These are phyloP conservation scores for Ceratoteleas bidentatus DNA, from an alignment of 1,140 invertebrate species.

Conservation along the genomic window DNA sequence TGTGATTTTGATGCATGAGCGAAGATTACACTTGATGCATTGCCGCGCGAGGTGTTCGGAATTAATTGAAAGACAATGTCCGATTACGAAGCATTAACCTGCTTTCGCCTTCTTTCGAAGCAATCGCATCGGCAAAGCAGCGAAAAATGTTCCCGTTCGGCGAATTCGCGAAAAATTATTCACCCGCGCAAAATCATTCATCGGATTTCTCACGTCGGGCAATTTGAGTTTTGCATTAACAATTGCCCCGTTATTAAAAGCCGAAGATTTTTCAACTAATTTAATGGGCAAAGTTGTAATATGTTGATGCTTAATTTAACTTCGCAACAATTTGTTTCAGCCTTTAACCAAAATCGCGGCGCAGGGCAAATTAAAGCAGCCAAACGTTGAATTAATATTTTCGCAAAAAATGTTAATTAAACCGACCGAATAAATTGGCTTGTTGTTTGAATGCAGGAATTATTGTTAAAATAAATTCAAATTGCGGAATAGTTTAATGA, in stretches of 20 bases:
- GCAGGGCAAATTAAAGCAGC: no score
- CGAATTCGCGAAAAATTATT: not conserved
- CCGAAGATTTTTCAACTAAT: not conserved
- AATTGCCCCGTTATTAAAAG: not conserved
- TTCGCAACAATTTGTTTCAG: not conserved
- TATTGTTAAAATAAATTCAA: no score
- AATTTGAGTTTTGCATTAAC: not conserved
- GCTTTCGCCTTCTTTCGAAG: no score
- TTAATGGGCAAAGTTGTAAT: not conserved
- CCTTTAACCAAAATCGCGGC: no score
- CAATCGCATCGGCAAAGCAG: no score
- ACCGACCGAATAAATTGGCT: no score
- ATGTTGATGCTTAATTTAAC: not conserved
- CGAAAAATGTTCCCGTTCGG: no score
- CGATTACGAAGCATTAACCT: slow-evolving; percentile 3
- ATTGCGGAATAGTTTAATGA: no score
- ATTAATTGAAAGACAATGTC: slow-evolving; percentile 28
- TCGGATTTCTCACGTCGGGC: no score
- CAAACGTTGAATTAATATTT: no score
- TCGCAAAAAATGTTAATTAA: no score
- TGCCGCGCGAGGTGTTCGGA: slow-evolving; percentile 1
- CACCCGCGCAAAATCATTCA: not conserved
- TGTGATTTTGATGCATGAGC: slow-evolving; percentile 37
- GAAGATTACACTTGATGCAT: slow-evolving; percentile 38
- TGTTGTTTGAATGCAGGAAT: no score